Evolutionary conservation across 2,888 invertebrate genomes (phyloP), one percentile per base, ranked within the genome.

Genomic region (Drosophila macrospina): DNA sequence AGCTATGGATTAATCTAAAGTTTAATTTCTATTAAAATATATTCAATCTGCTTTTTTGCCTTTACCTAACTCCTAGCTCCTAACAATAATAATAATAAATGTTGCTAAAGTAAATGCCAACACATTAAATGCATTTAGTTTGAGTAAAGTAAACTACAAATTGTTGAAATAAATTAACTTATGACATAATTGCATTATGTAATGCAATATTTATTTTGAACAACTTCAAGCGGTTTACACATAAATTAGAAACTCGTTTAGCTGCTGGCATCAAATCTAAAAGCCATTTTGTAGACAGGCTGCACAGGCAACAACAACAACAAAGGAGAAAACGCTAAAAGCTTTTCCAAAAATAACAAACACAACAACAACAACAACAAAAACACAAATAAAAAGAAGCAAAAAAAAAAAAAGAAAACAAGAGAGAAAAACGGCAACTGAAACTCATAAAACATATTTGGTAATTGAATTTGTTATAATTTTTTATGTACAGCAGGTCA

Each of bases 401-500:
- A 56, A 36, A 24, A 26, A 11, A 13, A 30, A 3, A 20, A 20
- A 3, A 20, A 20, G 20, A 20, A 20, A 20, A 20, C 20, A 20
- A 20, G 20, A 20, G 20, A 20, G 20, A 20, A 20, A 51, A 39
- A 15, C 13, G 39, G 45, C 45, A 55, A 26, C 47, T 32, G 47
- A 70, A 75, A 45, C 47, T 59, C 64, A 57, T 66, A 69, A 81
- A 80, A 86, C 74, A 84, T 84, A 80, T 82, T 82, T 84, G 71
- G 74, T 86, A 86, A 82, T 82, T 86, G 81, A 82, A 82, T 82
- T 84, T 86, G 74, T 71, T 78, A 80, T 84, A 86, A 83, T 76
- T 80, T 86, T 80, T 76, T 79, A 52, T 82, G 68, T 66, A 62
- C 65, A 57, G 60, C 76, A 75, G 80, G 80, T 80, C 83, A 86